Conservation (phyloP, 2,888 invertebrate genomes). For the Calliphora vomitoria region DNA sequence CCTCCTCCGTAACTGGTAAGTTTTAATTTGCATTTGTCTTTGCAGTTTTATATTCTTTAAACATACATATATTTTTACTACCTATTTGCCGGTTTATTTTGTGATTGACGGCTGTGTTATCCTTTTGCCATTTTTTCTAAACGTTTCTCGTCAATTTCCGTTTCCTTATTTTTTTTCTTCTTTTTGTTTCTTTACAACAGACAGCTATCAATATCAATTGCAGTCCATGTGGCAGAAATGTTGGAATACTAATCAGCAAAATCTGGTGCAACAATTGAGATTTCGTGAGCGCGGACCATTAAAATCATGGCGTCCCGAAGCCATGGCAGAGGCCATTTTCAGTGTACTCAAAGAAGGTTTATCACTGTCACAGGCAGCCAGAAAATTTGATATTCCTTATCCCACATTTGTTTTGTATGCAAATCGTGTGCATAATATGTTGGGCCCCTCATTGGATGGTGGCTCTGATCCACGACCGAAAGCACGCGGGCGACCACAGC, state of each 20-base stretch:
- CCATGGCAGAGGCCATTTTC: conserved; percentile 97
- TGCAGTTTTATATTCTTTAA: not conserved
- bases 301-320: conserved; percentile 97
- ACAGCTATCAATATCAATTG: conserved; percentile 97
- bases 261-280: conserved; percentile 94
- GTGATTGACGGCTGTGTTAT: conserved; percentile 51
- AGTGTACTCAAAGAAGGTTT: conserved; percentile 95
- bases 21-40: conserved; percentile 68
- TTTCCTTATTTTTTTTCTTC: conserved; percentile 41
- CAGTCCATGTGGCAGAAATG: conserved; percentile 98
- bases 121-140: conserved; percentile 38
- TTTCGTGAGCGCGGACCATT: conserved; percentile 96
- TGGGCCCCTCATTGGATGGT: conserved; percentile 95
- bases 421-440: conserved; percentile 96
- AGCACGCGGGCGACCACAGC: conserved; percentile 95
- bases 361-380: conserved; percentile 94
- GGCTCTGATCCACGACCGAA: conserved; percentile 96
- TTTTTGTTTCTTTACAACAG: conserved; percentile 85
- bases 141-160: conserved; percentile 65
- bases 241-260: conserved; percentile 96
- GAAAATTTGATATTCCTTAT: conserved; percentile 97
- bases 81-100: not conserved
- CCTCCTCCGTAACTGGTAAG: conserved; percentile 84
- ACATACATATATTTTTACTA: not conserved
- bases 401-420: conserved; percentile 97